Evolutionary conservation across 92 coral and sea anemone genomes (phyloP).

Genomic region (Epizoanthus scotinus): DNA sequence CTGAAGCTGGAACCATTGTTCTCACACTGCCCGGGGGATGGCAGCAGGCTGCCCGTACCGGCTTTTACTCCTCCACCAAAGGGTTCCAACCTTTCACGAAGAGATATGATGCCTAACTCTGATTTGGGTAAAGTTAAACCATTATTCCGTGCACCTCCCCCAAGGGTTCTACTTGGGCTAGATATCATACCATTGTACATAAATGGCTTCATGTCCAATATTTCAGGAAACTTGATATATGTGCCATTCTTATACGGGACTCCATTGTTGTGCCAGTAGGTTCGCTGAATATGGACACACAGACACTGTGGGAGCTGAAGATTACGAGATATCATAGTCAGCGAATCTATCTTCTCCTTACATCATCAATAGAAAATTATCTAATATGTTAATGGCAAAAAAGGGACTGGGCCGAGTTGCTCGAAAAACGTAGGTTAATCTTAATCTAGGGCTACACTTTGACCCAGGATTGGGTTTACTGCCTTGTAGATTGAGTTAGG

Average conservation of each 20-base stretch:
- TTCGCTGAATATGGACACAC: conserved; percentile 92
- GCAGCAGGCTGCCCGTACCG: not conserved
- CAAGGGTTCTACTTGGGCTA: conserved; percentile 20
- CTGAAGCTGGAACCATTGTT: not conserved
- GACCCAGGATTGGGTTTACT: too few species aligned
- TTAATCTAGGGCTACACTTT: too few species aligned
- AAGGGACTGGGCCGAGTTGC: too few species aligned
- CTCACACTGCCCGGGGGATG: not conserved
- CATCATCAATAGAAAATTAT: too few species aligned
- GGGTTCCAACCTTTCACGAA: conserved; percentile 6
- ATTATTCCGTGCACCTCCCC: conserved; percentile 20
- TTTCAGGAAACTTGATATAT: conserved; percentile 77
- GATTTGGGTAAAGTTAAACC: not conserved
- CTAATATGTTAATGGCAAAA: too few species aligned
- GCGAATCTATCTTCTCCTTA: not conserved
- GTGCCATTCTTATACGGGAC: conserved; percentile 87
- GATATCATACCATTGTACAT: conserved; percentile 53
- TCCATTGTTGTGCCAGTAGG: conserved; percentile 94
- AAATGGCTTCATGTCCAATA: conserved; percentile 76
- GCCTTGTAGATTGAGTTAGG: too few species aligned
- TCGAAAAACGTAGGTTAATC: too few species aligned
- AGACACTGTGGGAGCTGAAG: conserved; percentile 90
- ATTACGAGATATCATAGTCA: not conserved
- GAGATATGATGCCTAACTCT: not conserved
- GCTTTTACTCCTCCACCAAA: not conserved